These are phyloP conservation scores for Microchrysa polita DNA, from an alignment of 2,888 invertebrate genomes.

Conservation along the genomic window DNA sequence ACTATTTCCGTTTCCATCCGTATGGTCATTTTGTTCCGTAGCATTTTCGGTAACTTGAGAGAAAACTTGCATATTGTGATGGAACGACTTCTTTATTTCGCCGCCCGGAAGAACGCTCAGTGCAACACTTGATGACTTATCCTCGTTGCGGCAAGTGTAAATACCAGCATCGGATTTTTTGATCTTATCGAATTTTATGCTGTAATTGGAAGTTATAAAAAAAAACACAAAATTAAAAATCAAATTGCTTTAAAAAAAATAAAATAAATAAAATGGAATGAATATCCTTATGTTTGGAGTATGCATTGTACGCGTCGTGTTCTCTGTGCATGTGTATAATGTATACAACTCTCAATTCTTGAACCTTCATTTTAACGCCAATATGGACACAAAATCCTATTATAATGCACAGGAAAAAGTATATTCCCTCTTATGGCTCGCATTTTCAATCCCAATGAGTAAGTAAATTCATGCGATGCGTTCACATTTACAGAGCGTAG, in stretches of 20 bases:
- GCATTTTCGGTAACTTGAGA: conserved; percentile 46
- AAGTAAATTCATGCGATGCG: background rate
- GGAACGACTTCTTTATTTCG: conserved; percentile 44
- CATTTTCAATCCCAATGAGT: no score
- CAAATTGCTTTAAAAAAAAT: background rate
- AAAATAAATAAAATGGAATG: background rate
- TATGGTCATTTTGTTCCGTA: conserved; percentile 14
- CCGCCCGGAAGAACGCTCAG: conserved; percentile 53
- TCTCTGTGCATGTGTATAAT: no score
- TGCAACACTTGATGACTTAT: conserved; percentile 58
- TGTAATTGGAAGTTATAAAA: conserved; percentile 47
- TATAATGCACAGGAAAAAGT: background rate
- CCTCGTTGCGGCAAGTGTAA: conserved; percentile 56
- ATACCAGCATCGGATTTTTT: conserved; percentile 56
- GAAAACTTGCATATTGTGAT: conserved; percentile 45
- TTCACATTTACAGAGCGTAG: no score
- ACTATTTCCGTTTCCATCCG: conserved; percentile 29
- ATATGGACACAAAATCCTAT: background rate
- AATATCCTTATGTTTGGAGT: no score
- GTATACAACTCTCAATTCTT: no score
- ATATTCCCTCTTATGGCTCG: background rate
- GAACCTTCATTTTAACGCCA: background rate
- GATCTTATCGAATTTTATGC: conserved; percentile 53
- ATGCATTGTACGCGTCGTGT: no score
- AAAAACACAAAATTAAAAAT: background rate